These are phyloP conservation scores for Betta splendens DNA, from an alignment of 2,797 vertebrate species.

Conservation along the genomic window DNA sequence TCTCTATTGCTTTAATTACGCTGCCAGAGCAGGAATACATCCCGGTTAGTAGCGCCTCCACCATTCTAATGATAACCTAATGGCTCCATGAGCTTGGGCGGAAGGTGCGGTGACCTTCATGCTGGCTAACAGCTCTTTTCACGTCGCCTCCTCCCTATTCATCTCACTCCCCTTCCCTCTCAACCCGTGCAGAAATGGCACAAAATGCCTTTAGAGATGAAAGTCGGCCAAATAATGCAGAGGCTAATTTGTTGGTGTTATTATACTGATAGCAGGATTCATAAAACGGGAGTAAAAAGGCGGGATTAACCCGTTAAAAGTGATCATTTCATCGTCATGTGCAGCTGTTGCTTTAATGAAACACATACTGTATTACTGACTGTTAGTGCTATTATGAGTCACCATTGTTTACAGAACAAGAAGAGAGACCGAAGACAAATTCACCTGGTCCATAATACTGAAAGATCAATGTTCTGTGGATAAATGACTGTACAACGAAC, in stretches of 20 bases:
- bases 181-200: constrained; percentile 8
- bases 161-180: constrained; percentile 2
- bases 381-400: constrained; percentile 45
- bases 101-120: constrained; percentile 4
- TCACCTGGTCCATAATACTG: constrained; percentile 19
- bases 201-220: constrained; percentile 36
- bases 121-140: not conserved
- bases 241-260: constrained; percentile 49
- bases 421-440: constrained; percentile 29
- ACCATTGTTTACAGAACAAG: constrained; percentile 37
- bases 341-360: constrained; percentile 37
- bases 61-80: constrained; percentile 9
- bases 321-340: constrained; percentile 41
- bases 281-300: constrained; percentile 47
- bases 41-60: constrained; percentile 15
- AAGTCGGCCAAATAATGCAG: constrained; percentile 43
- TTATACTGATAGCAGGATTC: constrained; percentile 41
- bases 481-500: no score
- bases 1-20: constrained; percentile 58
- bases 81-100: not conserved
- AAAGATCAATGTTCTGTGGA: constrained; percentile 3
- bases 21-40: constrained; percentile 28
- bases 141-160: constrained; percentile 6
- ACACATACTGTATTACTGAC: constrained; percentile 7
- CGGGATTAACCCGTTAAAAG: constrained; percentile 54